Evolutionary conservation across 2,113 vertebrate species (phyloP).

Genomic region (Natator depressus): DNA sequence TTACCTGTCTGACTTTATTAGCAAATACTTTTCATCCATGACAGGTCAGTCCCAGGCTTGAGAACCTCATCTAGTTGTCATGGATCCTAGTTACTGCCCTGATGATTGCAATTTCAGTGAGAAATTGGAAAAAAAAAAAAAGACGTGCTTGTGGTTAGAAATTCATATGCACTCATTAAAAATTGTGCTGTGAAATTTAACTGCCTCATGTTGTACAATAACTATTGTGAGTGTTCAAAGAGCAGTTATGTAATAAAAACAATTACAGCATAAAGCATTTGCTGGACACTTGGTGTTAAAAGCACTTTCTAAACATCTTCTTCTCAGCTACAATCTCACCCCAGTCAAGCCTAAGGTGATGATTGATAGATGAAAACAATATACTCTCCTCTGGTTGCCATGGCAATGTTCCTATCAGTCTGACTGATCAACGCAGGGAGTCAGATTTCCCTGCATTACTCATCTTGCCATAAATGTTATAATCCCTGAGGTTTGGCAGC

Average conservation of each 20-base stretch:
- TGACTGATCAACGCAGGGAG: not conserved
- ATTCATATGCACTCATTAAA: not conserved
- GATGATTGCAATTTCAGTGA: fast-evolving
- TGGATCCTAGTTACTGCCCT: not conserved
- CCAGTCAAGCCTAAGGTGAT: not conserved
- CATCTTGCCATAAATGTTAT: not conserved
- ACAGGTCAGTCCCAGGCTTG: not conserved
- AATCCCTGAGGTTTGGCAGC: not conserved
- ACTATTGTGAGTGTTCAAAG: not conserved
- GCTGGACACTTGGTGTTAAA: not conserved
- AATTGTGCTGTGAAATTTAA: not conserved
- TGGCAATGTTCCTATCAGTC: constrained; percentile 19
- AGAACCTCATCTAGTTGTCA: not conserved
- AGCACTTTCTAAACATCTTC: not conserved
- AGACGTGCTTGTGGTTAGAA: not conserved
- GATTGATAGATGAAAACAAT: constrained; percentile 19
- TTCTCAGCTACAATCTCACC: not conserved
- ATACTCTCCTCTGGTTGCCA: not conserved
- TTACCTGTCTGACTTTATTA: not conserved
- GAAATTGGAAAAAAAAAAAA: not conserved
- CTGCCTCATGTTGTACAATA: not conserved
- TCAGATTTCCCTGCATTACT: constrained; percentile 2
- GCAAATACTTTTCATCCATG: constrained; percentile 9
- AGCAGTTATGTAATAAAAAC: not conserved
- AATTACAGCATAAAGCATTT: not conserved